Evolutionary conservation across 2,113 vertebrate genomes (phyloP).

Genomic region (Nycticebus coucang): DNA sequence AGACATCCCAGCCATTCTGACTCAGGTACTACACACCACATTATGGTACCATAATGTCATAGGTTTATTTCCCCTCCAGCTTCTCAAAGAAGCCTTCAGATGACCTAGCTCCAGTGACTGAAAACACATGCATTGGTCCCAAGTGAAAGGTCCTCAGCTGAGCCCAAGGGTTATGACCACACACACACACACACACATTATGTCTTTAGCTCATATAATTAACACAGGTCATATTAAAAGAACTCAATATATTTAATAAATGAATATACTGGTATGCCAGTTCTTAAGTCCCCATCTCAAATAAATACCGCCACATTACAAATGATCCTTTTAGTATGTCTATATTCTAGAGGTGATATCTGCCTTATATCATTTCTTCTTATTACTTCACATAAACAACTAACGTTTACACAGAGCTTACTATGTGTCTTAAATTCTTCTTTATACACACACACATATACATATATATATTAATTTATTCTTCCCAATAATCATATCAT

Average conservation of each 20-base stretch:
- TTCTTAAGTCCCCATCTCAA: not conserved
- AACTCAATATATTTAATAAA: not conserved
- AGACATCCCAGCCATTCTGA: not conserved
- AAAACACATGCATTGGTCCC: too few species aligned
- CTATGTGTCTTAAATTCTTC: not conserved
- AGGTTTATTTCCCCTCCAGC: too few species aligned
- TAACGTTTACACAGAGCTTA: not conserved
- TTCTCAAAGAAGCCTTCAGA: not conserved
- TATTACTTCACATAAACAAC: not conserved
- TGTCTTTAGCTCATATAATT: not conserved
- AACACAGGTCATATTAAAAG: not conserved
- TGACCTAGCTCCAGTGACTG: not conserved
- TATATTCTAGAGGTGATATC: not conserved
- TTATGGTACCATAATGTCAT: too few species aligned
- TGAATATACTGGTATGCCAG: not conserved
- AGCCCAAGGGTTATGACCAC: not conserved
- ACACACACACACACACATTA: too few species aligned
- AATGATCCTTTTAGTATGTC: not conserved
- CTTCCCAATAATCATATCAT: not conserved
- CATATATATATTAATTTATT: not conserved
- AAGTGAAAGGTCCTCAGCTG: not conserved
- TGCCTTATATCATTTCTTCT: not conserved
- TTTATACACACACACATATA: not conserved
- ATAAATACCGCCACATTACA: not conserved
- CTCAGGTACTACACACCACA: not conserved